Conservation (phyloP, 1,140 invertebrate species). For the Asobara japonica region DNA sequence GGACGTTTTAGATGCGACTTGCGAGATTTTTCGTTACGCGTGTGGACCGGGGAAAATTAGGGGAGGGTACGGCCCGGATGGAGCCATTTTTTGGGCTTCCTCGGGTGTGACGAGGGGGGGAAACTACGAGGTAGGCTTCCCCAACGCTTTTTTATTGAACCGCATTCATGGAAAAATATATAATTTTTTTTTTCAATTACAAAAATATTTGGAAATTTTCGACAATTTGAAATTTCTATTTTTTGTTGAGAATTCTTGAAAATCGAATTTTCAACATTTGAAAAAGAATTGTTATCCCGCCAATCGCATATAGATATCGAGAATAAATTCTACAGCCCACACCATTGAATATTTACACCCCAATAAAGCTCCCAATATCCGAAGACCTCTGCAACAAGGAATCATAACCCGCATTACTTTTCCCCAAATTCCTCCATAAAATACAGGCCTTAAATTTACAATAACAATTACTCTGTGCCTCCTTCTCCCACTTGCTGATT, state of each 20-base stretch:
- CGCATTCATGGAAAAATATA: background rate
- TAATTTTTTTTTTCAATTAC: too few relatives aligned
- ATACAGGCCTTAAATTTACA: background rate
- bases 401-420: background rate
- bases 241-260: too few relatives aligned
- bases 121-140: background rate
- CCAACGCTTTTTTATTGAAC: background rate
- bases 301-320: too few relatives aligned
- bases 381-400: background rate
- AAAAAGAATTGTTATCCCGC: too few relatives aligned
- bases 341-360: background rate
- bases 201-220: too few relatives aligned
- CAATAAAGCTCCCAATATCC: background rate
- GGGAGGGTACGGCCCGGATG: background rate
- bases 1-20: background rate
- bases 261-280: too few relatives aligned
- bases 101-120: background rate
- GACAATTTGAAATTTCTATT: too few relatives aligned
- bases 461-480: conserved; percentile 1
- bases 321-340: background rate
- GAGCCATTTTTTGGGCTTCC: background rate
- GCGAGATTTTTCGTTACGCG: background rate
- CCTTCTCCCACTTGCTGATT: background rate
- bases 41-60: background rate
- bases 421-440: background rate